Evolutionary conservation across 2,113 vertebrate genomes (phyloP).

Genomic region (Sula dactylatra): DNA sequence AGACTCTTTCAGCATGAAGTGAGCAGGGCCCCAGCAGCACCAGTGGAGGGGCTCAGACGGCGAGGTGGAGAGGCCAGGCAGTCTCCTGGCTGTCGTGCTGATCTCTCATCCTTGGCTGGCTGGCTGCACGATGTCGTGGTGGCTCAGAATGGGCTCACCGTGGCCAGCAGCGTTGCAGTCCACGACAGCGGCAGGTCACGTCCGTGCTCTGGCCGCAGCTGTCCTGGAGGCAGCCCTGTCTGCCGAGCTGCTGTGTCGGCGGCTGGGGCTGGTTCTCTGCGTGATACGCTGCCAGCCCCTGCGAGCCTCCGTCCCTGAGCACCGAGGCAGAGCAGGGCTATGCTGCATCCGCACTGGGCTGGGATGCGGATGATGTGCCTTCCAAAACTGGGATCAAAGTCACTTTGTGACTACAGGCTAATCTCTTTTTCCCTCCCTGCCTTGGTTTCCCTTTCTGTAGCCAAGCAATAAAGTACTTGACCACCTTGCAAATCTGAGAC

Average conservation of each 20-base stretch:
- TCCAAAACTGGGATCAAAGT: neutral
- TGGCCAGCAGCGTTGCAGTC: neutral
- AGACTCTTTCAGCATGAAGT: neutral
- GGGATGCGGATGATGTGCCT: accelerated
- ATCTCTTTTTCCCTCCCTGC: neutral
- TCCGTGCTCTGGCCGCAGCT: accelerated
- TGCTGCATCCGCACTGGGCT: neutral
- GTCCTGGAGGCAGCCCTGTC: neutral
- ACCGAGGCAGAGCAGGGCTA: accelerated
- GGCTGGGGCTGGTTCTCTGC: neutral
- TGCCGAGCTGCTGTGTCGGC: accelerated
- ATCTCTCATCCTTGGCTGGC: neutral
- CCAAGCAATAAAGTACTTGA: accelerated
- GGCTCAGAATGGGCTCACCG: neutral
- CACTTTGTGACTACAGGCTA: neutral
- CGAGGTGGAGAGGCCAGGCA: neutral
- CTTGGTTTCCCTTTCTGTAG: neutral
- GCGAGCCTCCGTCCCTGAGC: neutral
- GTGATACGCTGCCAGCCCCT: neutral
- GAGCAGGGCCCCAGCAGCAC: neutral
- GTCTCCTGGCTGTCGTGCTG: neutral
- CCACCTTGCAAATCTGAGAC: neutral
- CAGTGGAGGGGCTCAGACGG: neutral
- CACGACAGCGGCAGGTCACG: neutral
- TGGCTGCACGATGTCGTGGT: neutral